Conservation (phyloP, 1,140 invertebrate genomes). For the Trissolcus basalis region DNA sequence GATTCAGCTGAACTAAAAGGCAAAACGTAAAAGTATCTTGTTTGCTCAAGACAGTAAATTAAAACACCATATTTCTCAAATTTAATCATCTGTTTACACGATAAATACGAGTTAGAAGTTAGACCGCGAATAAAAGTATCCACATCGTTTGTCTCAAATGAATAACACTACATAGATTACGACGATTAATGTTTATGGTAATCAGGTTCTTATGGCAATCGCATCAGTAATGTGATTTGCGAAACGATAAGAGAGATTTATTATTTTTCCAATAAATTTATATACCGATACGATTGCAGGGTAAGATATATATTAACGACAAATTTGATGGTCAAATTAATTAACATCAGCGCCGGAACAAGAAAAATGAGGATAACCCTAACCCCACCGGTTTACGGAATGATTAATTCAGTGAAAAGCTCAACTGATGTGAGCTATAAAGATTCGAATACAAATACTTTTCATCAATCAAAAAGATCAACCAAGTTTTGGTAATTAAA, state of each 20-base stretch:
- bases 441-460: too few species aligned
- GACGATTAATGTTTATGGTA: constrained; percentile 31
- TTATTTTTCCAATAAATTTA: constrained; percentile 55
- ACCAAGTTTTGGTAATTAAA: too few species aligned
- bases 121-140: constrained; percentile 33
- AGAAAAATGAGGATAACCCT: too few species aligned
- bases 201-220: constrained; percentile 7
- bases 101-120: constrained; percentile 40
- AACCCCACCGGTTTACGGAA: too few species aligned
- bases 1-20: too few species aligned
- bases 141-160: constrained; percentile 48
- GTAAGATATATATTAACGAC: too few species aligned
- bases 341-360: constrained; percentile 8
- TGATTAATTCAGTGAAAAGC: too few species aligned
- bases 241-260: constrained; percentile 56
- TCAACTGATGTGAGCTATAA: too few species aligned
- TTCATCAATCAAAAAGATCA: too few species aligned
- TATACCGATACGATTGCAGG: constrained; percentile 16
- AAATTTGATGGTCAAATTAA: constrained; percentile 19
- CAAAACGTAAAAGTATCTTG: too few species aligned
- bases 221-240: constrained; percentile 50
- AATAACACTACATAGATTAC: constrained; percentile 51
- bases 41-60: background rate
- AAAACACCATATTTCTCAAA: constrained; percentile 21
- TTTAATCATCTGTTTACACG: constrained; percentile 35